Evolutionary conservation across 2,888 invertebrate genomes (phyloP), one percentile per base, ranked within the genome.

Genomic region (Trypoxylon attenuatum): DNA sequence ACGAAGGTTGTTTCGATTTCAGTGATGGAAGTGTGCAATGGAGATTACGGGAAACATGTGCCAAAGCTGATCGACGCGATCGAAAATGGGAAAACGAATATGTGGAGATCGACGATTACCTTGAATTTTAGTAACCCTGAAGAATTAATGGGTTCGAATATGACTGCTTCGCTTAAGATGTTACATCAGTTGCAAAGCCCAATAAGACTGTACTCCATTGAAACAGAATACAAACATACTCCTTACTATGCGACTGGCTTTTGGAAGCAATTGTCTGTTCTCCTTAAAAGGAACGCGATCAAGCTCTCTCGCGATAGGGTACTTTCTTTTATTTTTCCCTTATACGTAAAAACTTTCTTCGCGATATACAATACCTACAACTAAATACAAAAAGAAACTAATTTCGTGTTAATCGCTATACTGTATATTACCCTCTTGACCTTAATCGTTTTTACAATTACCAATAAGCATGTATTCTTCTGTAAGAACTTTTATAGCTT

Each of bases 1-100:
- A n/a, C n/a, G n/a, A n/a, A n/a, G n/a, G n/a, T n/a, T n/a, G n/a
- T 18, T 41, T 5, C 59, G 56, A 55, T 82, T 85, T 51, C 85
- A 95, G 94, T 94, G 73, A 89, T 96, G 88, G 96, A 96, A 88
- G 91, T 96, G 50, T 92, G 94, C 1, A 91, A 92, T 64, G 93
- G 94, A 43, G 95, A 95, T 81, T 92, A 94, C 82, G 95, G 94
- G 71, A 88, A 87, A 51, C 87, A 89, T 69, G 85, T 88, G 39
- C 86, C 89, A 27, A 87, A 86, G 54, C 85, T 94, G 58, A 89
- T 91, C 21, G 87, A 89, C 16, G 90, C 91, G 71, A 90, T 92
- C 45, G 88, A 91, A 68, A 92, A 92, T 87, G 93, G 94, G 6
- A 87, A 88, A 57, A 90, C 88, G 76, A 85, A 88, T 38, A 85